Conservation (phyloP, 2,888 invertebrate species). For the Drosophila parthenogenetica region DNA sequence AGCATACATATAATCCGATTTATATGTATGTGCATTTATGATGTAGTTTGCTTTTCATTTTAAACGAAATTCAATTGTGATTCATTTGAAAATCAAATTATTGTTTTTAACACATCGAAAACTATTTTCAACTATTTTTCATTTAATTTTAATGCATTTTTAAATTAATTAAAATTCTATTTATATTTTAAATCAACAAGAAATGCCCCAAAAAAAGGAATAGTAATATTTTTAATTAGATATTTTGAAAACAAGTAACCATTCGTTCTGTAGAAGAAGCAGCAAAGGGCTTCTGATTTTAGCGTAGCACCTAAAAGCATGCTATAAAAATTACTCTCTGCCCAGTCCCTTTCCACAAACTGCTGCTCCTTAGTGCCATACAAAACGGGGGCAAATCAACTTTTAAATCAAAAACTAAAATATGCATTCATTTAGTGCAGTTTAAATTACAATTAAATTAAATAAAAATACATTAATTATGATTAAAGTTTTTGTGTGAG, state of each 20-base stretch:
- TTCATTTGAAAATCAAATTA: constrained; percentile 76
- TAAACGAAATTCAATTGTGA: constrained; percentile 68
- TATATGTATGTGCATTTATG: constrained; percentile 37
- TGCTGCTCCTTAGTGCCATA: constrained; percentile 47
- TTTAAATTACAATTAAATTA: constrained; percentile 26
- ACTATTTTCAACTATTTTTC: constrained; percentile 43
- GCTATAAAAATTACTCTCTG: constrained; percentile 27
- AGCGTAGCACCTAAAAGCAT: constrained; percentile 40
- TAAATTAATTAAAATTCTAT: constrained; percentile 50
- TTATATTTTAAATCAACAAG: constrained; percentile 37
- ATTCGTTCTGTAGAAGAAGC: too few species aligned
- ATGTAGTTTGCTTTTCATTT: constrained; percentile 51
- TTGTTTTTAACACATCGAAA: constrained; percentile 65
- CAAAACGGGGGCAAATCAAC: constrained; percentile 24
- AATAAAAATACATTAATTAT: constrained; percentile 11
- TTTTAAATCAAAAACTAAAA: constrained; percentile 36
- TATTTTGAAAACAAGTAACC: too few species aligned
- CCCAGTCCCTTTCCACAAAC: not conserved
- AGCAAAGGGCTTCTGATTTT: constrained; percentile 13
- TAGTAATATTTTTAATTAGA: too few species aligned
- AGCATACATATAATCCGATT: constrained; percentile 15
- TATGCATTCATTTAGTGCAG: constrained; percentile 31
- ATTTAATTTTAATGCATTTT: constrained; percentile 22
- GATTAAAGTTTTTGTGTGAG: constrained; percentile 37
- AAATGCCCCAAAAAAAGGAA: not conserved